Evolutionary conservation across 2,797 vertebrate genomes (phyloP).

Genomic region (Liasis olivaceus): DNA sequence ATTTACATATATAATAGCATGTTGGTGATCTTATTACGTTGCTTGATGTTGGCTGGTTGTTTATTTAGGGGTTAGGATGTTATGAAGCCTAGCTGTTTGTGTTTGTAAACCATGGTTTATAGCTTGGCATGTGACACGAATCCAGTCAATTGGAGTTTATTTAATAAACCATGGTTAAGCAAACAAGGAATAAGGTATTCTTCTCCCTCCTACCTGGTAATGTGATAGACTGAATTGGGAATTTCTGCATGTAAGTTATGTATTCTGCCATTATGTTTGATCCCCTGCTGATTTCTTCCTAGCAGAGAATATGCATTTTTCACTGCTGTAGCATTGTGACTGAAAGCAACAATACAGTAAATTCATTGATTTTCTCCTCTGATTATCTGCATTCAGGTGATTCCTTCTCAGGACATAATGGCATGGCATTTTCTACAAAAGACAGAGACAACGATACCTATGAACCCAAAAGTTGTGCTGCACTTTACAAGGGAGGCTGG

Average conservation of each 20-base stretch:
- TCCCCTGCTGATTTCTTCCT: background rate
- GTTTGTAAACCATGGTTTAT: background rate
- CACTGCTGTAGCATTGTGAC: background rate
- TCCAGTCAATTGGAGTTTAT: background rate
- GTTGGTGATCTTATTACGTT: background rate
- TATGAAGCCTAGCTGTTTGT: background rate
- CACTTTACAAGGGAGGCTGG: conserved; percentile 27
- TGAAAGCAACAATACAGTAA: background rate
- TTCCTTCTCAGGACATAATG: conserved; percentile 29
- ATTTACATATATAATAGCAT: background rate
- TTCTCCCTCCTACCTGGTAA: background rate
- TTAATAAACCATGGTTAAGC: background rate
- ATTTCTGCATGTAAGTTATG: background rate
- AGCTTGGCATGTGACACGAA: background rate
- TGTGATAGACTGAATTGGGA: too few relatives aligned
- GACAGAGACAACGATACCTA: conserved; percentile 32
- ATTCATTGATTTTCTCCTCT: background rate
- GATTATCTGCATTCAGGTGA: conserved; percentile 42
- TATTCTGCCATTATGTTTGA: background rate
- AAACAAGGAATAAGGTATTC: background rate
- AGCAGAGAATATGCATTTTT: background rate
- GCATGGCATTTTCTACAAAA: conserved; percentile 41
- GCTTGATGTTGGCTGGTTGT: background rate
- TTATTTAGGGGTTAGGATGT: background rate
- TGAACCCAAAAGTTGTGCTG: background rate